Base-by-base conservation (phyloP, 1,140 invertebrate genomes). In the Gryllus bimaculatus region DNA sequence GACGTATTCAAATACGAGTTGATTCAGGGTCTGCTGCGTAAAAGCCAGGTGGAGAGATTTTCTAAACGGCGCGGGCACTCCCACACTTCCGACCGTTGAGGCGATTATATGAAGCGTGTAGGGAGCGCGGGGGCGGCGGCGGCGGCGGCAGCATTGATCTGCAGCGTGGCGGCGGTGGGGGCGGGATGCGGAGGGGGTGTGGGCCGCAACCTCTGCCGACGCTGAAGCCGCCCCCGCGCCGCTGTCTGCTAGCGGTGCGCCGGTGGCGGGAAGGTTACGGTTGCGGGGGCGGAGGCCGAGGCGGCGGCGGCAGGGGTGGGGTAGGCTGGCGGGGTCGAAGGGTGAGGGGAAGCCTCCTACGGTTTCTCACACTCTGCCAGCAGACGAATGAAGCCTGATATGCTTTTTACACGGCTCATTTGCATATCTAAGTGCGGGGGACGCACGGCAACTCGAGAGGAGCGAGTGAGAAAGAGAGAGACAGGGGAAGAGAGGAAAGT, bases 401-500 rank as follows among this genome's bases (percentile, higher is more conserved):
- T 18, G 54, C 54, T 66, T 66, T 66, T 66, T 66, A 66, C 54
- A 66, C 54, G 54, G 54, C 54, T 66, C 54, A 66, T 66, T 66
- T 66, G 54, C 54, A 66, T 66, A 66, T 10, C 54, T 18, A 66
- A 66, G 54, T 66, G 54, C 54, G 54, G 54, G 54, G 26, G 26
- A 39, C 26, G 26, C 26, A 39, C 26, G 26, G 26, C 26, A 39
- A 39, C 26, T 39, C 26, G 26, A 39, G 26, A 39, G 26, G 26
- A 5, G 5, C 26, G 1, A 39, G 26, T 39, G 26, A 39, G 26
- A 39, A 39, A 39, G 26, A 39, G 26, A 39, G 26, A 39, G 26
- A 39, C 26, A 39, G 26, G 1, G 26, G 5, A 39, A 66, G 10
- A 7, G 54, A 18, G 54, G 54, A 7, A 66, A 18, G 2, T 13